A percentile compares a stretch with the other conserved stretches of the same genome.
phyloP scores from a whole-genome alignment of 2,113 vertebrate genomes.

The Petrocephalus microphthalmus region DNA sequence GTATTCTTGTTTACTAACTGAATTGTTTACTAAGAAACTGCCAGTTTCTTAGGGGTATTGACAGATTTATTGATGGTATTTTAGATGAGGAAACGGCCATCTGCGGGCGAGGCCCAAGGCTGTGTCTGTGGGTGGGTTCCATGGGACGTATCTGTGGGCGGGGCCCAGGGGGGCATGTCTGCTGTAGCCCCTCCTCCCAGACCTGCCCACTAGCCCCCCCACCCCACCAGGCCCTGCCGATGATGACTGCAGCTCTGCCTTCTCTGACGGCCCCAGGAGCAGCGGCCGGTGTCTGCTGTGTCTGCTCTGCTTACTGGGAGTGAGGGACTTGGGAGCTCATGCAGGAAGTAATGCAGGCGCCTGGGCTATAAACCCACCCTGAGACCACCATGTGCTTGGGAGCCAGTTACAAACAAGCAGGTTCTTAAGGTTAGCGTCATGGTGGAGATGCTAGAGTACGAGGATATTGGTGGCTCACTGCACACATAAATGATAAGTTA shows the following conservation, averaged over 20 bases:
- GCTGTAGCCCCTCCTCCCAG: neutral
- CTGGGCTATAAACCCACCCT: neutral
- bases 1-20: neutral
- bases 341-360: neutral
- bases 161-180: neutral
- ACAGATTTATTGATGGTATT: neutral
- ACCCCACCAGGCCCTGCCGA: neutral
- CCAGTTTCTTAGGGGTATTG: neutral
- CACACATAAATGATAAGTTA: neutral
- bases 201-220: neutral
- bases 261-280: neutral
- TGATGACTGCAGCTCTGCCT: neutral
- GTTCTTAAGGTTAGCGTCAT: neutral
- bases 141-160: neutral
- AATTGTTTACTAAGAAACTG: neutral
- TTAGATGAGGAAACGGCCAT: neutral
- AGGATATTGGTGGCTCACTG: neutral
- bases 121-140: neutral
- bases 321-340: neutral
- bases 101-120: neutral
- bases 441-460: neutral
- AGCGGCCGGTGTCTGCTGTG: neutral
- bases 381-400: neutral
- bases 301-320: neutral
- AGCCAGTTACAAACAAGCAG: neutral